Evolutionary conservation across 2,113 vertebrate genomes (phyloP).

Genomic region (Noctilio leporinus): DNA sequence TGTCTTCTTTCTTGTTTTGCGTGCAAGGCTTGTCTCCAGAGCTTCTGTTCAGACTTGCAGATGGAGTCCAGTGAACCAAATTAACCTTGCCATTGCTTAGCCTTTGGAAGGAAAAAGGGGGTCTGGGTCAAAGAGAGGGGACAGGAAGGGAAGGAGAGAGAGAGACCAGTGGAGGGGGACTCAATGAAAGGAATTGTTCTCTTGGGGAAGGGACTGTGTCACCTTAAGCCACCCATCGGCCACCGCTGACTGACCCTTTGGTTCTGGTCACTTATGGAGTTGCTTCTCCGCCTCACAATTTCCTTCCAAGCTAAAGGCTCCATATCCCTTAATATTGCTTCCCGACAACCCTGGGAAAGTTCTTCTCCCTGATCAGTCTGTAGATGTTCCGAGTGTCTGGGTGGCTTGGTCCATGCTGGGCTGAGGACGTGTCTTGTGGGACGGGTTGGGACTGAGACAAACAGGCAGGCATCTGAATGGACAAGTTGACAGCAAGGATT

Average conservation of each 20-base stretch:
- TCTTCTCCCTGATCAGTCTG: not conserved
- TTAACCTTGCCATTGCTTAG: not conserved
- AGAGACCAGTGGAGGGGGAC: not conserved
- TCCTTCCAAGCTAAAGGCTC: not conserved
- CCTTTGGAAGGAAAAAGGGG: not conserved
- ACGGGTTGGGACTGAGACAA: not conserved
- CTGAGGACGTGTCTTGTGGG: not conserved
- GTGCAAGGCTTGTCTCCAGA: not conserved
- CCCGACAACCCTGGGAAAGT: not conserved
- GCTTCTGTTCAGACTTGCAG: not conserved
- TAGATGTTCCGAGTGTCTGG: not conserved
- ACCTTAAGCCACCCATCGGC: not conserved
- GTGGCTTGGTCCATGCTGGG: not conserved
- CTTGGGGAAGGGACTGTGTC: not conserved
- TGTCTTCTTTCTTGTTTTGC: not conserved
- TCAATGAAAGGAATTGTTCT: not conserved
- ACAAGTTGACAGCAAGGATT: not conserved
- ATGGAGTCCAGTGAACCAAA: not conserved
- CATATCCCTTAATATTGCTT: not conserved
- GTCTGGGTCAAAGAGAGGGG: not conserved
- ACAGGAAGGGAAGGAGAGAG: not conserved
- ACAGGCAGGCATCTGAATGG: not conserved
- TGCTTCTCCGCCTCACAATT: not conserved
- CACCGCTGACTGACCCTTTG: not conserved
- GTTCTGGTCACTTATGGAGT: not conserved